Evolutionary conservation across 2,888 invertebrate genomes (phyloP).

Genomic region (Papilio gigon): DNA sequence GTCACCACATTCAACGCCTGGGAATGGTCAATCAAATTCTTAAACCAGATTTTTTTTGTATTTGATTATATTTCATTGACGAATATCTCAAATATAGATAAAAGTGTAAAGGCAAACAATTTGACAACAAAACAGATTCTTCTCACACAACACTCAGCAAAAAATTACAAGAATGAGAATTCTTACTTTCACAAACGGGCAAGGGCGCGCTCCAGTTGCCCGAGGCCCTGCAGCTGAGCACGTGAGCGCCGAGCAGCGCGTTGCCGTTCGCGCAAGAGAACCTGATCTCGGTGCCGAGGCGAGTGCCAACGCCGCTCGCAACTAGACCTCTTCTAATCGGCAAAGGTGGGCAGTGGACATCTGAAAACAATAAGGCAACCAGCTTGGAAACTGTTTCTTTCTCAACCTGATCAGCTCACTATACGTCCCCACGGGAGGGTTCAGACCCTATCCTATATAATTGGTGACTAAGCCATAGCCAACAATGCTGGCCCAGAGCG

Average conservation of each 20-base stretch:
- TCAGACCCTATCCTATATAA: not conserved
- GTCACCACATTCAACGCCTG: slow-evolving; percentile 91
- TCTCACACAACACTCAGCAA: too few relatives aligned
- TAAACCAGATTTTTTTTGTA: too few relatives aligned
- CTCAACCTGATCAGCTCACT: too few relatives aligned
- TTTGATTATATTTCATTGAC: too few relatives aligned
- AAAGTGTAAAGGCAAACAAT: too few relatives aligned
- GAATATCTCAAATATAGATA: too few relatives aligned
- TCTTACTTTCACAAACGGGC: slow-evolving; percentile 91
- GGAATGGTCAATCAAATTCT: too few relatives aligned
- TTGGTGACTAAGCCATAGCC: too few relatives aligned
- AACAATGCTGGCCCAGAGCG: too few relatives aligned
- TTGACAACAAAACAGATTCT: too few relatives aligned
- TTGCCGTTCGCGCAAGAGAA: slow-evolving; percentile 92
- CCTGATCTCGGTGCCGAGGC: slow-evolving; percentile 87
- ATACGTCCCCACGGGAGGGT: too few relatives aligned
- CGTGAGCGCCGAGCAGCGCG: slow-evolving; percentile 88
- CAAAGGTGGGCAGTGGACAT: slow-evolving; percentile 90
- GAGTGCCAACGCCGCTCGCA: slow-evolving; percentile 86
- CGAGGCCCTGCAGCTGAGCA: slow-evolving; percentile 89
- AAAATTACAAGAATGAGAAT: too few relatives aligned
- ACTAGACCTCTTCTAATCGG: slow-evolving; percentile 88
- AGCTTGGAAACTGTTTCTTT: not conserved
- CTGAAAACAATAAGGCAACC: slow-evolving; percentile 54
- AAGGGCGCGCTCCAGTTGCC: slow-evolving; percentile 93